Percentiles rank a stretch among this genome's conserved stretches.
phyloP scores from a whole-genome alignment of 2,113 vertebrate species.

The Cryptotis parvus region DNA sequence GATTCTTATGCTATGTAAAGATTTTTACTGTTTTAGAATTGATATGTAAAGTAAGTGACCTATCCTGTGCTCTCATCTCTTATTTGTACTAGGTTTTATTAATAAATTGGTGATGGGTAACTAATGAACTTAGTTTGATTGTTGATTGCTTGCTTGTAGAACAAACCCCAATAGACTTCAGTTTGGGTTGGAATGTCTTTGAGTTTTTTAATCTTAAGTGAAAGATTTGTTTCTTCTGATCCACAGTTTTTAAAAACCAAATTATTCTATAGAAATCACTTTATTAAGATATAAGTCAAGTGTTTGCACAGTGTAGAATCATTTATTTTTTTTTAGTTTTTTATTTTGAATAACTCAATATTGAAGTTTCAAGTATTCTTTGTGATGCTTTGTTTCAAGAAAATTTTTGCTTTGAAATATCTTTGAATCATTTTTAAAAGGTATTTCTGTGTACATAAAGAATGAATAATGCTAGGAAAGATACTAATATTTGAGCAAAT shows the following conservation, averaged over 20 bases:
- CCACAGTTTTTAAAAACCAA: not conserved
- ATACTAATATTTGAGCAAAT: constrained; percentile 20
- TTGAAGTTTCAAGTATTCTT: constrained; percentile 15
- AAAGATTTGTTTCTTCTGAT: constrained; percentile 28
- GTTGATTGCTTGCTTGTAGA: not conserved
- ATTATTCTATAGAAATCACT: not conserved
- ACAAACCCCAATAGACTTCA: not conserved
- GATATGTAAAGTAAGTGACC: not conserved
- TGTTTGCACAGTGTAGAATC: not conserved
- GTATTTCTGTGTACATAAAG: not conserved
- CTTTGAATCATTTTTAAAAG: constrained; percentile 40
- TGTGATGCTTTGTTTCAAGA: constrained; percentile 20
- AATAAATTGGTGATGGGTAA: constrained; percentile 6
- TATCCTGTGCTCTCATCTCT: not conserved
- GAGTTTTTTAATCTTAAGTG: constrained; percentile 10
- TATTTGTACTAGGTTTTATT: constrained; percentile 43
- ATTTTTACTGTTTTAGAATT: not conserved
- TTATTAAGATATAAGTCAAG: not conserved
- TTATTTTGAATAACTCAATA: constrained; percentile 40
- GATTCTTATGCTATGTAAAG: not conserved
- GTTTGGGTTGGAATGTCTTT: constrained; percentile 11
- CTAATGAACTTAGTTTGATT: not conserved
- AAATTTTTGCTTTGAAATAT: not conserved
- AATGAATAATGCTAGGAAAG: not conserved
- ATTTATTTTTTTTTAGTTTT: constrained; percentile 28